Base-by-base conservation (phyloP, 2,113 vertebrate genomes). In the Dolichallabes microphthalmus region DNA sequence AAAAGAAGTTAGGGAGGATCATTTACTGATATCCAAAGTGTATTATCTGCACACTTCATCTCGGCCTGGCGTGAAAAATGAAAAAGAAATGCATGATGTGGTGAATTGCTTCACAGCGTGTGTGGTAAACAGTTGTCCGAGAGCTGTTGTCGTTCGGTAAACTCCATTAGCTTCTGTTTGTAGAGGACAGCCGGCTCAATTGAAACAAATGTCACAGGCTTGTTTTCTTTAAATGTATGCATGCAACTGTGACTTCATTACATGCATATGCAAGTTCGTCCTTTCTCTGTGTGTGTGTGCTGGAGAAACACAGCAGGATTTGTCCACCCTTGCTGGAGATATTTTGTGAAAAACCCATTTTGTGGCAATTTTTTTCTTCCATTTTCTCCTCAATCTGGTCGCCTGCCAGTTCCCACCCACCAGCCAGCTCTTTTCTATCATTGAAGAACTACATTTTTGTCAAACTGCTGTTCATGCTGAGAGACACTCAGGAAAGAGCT, bases 21-120 rank as follows among this genome's bases (percentile, higher is more conserved):
- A 25, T 79, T 32, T 60, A 79, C 19, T 60, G 76, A 87, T 92
- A 93, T 92, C 89, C 91, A 91, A 92, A 93, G 88, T 85, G 87
- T 87, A 89, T 82, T 92, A 89, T 92, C 90, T 87, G 82, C 88
- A 78, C 52, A 73, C 73, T 83, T 80, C 80, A 85, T 89, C 86
- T 80, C 81, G 90, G 90, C 57, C 84, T 92, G 89, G 84, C 89
- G 84, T 27, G 84, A 86, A 89, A 80, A 55, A 75, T 3, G 15
- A 25, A 85, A 45, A 9, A 45, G 7, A 85, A 64, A 64, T 55
- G 8, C n/a, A 75, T 25, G 82, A 53, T 85, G 39, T 53, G 79
- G 74, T 79, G 69, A 79, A 86, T 80, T 85, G 61, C 57, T 85
- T 77, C 60, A 74, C 80, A 74, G 64, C 53, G 32, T 88, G 80